Percentiles rank a stretch among this genome's conserved stretches.
Conservation (phyloP, 2,888 invertebrate species). For the Alloscopus bannaensis region DNA sequence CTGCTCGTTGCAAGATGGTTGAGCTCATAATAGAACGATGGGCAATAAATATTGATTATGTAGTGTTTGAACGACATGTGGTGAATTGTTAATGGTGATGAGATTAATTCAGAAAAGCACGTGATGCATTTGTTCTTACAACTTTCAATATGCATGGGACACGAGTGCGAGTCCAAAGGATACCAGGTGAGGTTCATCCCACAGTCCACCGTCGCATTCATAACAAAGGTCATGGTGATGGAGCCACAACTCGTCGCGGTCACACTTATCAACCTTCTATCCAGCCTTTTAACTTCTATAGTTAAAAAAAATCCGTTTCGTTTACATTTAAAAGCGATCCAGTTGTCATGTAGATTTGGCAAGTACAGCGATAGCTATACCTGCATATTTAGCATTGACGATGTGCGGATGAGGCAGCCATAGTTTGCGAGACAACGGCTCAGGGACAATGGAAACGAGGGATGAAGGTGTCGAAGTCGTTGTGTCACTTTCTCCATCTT, state of each 20-base stretch:
- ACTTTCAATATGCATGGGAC: constrained; percentile 89
- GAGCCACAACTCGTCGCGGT: constrained; percentile 31
- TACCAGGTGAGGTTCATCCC: constrained; percentile 56
- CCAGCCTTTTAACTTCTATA: constrained; percentile 30
- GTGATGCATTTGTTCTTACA: constrained; percentile 84
- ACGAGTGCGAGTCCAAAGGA: constrained; percentile 90
- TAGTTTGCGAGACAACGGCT: constrained; percentile 87
- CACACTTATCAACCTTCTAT: constrained; percentile 35
- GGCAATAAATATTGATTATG: no score
- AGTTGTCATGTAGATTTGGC: background rate
- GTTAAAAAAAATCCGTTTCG: background rate
- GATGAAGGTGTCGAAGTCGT: no score
- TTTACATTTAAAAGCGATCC: background rate
- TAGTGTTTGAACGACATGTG: no score
- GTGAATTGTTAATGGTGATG: no score
- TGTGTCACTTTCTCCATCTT: no score
- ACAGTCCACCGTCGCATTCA: constrained; percentile 65
- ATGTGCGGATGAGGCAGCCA: constrained; percentile 93
- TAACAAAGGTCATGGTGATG: constrained; percentile 37
- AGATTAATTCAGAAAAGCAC: no score
- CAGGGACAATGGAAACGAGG: constrained; percentile 81
- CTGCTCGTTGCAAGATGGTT: no score
- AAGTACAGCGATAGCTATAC: constrained; percentile 76
- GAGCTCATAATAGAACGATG: no score
- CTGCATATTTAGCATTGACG: constrained; percentile 89